Conservation (phyloP, 2,888 invertebrate species). For the Camptogramma bilineatum region DNA sequence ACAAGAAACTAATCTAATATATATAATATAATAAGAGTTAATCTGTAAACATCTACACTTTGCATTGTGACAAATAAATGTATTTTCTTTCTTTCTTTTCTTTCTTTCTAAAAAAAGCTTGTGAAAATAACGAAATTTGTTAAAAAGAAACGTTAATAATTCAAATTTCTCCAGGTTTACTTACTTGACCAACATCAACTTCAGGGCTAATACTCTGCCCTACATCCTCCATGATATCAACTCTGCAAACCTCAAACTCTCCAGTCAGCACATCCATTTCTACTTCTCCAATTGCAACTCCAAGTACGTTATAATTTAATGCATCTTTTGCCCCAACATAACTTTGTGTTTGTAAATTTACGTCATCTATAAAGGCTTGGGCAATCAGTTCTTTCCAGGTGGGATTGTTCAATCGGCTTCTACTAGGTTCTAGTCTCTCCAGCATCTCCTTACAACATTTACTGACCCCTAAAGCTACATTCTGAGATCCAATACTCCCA, state of each 20-base stretch:
- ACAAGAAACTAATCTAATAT: no score
- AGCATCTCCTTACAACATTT: conserved; percentile 78
- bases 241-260: conserved; percentile 84
- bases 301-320: conserved; percentile 72
- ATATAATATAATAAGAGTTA: no score
- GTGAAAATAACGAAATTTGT: no score
- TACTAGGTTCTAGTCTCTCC: conserved; percentile 73
- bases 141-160: neutral
- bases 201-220: conserved; percentile 87
- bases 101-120: no score
- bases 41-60: no score
- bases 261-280: conserved; percentile 90
- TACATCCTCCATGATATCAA: conserved; percentile 88
- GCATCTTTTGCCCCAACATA: conserved; percentile 49
- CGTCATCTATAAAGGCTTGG: conserved; percentile 64
- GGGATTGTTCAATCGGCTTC: conserved; percentile 62
- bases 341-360: conserved; percentile 62
- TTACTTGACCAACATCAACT: conserved; percentile 87
- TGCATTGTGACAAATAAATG: no score
- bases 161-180: conserved; percentile 49
- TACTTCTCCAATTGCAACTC: conserved; percentile 86
- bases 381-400: conserved; percentile 80
- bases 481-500: conserved; percentile 88
- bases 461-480: conserved; percentile 81
- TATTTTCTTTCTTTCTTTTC: no score